phyloP scores from a whole-genome alignment of 2,113 vertebrate species.

The Pterocles burchelli region DNA sequence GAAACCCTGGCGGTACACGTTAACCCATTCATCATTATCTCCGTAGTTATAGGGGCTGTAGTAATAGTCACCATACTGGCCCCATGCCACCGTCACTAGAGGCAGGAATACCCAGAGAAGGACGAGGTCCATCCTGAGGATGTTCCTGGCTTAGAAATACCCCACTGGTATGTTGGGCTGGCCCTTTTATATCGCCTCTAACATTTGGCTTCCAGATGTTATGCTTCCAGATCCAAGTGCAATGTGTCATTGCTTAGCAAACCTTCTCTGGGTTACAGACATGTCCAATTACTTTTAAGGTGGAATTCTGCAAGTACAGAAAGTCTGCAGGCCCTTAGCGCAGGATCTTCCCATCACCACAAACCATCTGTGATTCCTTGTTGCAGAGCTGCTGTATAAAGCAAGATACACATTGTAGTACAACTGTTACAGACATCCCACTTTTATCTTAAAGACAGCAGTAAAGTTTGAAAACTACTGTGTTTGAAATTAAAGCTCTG shows the following conservation, averaged over 20 bases:
- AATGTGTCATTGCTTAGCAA: constrained; percentile 82
- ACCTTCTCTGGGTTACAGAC: constrained; percentile 56
- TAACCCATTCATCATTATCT: constrained; percentile 87
- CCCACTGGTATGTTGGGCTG: constrained; percentile 58
- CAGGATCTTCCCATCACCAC: not conserved
- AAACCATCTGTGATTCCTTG: not conserved
- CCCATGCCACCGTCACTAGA: constrained; percentile 73
- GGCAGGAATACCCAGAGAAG: constrained; percentile 74
- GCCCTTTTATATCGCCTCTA: constrained; percentile 77
- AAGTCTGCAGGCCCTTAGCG: not conserved
- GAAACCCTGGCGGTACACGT: constrained; percentile 91
- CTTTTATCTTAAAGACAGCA: not conserved
- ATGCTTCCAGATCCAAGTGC: constrained; percentile 75
- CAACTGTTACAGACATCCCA: not conserved
- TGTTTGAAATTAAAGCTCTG: not conserved
- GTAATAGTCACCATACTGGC: constrained; percentile 75
- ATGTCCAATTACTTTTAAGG: constrained; percentile 75
- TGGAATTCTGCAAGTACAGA: constrained; percentile 68
- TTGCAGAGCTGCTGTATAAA: not conserved
- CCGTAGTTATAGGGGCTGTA: constrained; percentile 78
- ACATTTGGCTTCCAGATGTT: constrained; percentile 95
- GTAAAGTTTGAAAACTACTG: not conserved
- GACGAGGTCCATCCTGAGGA: constrained; percentile 79
- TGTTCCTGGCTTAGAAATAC: constrained; percentile 57
- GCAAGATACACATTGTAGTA: not conserved